phyloP scores from a whole-genome alignment of 2,113 vertebrate species.

The Ardeotis arabs region DNA sequence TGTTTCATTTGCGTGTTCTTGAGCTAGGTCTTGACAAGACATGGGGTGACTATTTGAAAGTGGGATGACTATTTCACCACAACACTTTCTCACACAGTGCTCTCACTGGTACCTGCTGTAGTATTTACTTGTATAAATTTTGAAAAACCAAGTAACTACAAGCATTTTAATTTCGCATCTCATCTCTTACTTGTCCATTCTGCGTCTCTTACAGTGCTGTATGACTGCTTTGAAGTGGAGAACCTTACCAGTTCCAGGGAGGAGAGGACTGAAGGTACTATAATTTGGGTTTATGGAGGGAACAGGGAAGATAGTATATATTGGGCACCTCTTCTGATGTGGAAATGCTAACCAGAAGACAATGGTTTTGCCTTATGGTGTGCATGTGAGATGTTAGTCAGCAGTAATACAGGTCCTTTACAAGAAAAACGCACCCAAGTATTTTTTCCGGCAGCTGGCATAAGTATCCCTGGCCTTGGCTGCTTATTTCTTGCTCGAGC shows the following conservation, averaged over 20 bases:
- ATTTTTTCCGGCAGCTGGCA: background rate
- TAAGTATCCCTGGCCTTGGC: background rate
- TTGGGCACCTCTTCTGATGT: background rate
- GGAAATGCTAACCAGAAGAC: background rate
- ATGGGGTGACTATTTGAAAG: background rate
- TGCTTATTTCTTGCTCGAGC: background rate
- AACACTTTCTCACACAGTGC: background rate
- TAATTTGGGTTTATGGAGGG: background rate
- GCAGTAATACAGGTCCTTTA: background rate
- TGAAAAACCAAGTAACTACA: background rate
- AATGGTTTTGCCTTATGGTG: background rate
- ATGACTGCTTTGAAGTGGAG: background rate
- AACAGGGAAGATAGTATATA: background rate
- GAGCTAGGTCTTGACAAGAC: background rate
- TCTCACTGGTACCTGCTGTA: background rate
- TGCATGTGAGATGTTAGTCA: background rate
- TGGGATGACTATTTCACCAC: background rate
- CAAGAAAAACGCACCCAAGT: fast-evolving
- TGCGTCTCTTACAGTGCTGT: background rate
- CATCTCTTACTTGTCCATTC: background rate
- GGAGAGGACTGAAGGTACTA: background rate
- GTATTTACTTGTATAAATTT: background rate
- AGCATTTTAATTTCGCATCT: background rate
- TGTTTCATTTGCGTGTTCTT: background rate
- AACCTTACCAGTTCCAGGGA: background rate